Evolutionary conservation across 2,888 invertebrate species (phyloP).

Genomic region (Agonopterix heracliana): DNA sequence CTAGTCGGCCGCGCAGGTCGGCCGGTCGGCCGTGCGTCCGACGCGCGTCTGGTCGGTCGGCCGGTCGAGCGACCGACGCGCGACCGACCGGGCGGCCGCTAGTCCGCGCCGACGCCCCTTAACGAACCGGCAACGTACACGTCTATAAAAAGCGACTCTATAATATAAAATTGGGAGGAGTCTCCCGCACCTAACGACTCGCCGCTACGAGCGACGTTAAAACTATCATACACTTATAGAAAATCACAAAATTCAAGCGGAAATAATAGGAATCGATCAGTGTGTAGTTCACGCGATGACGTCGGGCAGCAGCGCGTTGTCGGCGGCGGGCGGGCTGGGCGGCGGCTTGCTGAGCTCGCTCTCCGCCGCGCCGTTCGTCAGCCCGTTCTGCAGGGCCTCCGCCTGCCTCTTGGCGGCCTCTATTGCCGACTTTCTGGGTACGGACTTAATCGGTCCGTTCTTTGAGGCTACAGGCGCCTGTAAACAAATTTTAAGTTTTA

Average conservation of each 20-base stretch:
- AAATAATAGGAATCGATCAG: conserved; percentile 67
- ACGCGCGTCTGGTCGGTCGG: conserved; percentile 6
- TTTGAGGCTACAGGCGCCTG: conserved; percentile 45
- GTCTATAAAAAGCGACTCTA: conserved; percentile 72
- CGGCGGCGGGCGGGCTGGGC: conserved; percentile 65
- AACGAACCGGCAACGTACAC: conserved; percentile 49
- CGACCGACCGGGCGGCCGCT: conserved; percentile 9
- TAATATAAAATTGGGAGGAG: conserved; percentile 67
- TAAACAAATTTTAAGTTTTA: conserved; percentile 1
- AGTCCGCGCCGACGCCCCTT: conserved; percentile 13
- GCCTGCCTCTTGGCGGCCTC: conserved; percentile 22
- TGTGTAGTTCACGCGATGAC: conserved; percentile 57
- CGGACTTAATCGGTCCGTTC: conserved; percentile 35
- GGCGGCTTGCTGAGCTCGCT: conserved; percentile 53
- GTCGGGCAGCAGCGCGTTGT: conserved; percentile 62
- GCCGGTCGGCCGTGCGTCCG: conserved; percentile 7
- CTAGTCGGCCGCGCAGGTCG: conserved; percentile 20
- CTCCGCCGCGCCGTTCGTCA: conserved; percentile 28
- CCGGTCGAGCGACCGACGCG: conserved; percentile 5
- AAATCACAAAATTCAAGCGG: conserved; percentile 76
- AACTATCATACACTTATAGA: conserved; percentile 72
- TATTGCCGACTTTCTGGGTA: conserved; percentile 20
- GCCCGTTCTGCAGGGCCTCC: conserved; percentile 10
- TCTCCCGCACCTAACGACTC: conserved; percentile 69
- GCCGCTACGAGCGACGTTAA: conserved; percentile 53